Percentiles rank a stretch among this genome's conserved stretches.
Evolutionary conservation across 1,140 invertebrate genomes (phyloP).

Genomic region (Gyrodactylus salaris): DNA sequence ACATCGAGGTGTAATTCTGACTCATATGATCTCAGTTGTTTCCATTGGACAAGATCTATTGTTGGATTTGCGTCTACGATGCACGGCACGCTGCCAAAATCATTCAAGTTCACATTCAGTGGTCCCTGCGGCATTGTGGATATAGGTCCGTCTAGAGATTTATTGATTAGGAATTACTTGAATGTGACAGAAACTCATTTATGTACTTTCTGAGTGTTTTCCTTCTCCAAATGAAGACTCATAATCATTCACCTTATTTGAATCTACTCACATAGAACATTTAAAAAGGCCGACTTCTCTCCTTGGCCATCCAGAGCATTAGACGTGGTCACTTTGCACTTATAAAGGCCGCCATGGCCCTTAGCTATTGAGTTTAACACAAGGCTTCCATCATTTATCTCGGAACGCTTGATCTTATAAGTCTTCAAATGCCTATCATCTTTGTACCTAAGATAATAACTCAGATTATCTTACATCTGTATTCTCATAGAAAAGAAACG

Average conservation of each 20-base stretch:
- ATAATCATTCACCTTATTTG: too few species aligned
- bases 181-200: not conserved
- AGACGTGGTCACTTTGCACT: not conserved
- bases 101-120: not conserved
- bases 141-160: too few species aligned
- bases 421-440: not conserved
- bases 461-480: too few species aligned
- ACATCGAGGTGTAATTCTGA: not conserved
- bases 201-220: not conserved
- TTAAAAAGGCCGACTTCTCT: not conserved
- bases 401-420: not conserved
- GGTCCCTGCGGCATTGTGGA: too few species aligned
- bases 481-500: too few species aligned
- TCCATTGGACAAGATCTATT: not conserved
- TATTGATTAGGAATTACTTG: not conserved
- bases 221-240: not conserved
- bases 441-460: not conserved
- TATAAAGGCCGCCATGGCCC: not conserved
- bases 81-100: not conserved
- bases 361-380: not conserved
- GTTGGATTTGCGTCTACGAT: not conserved
- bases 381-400: not conserved
- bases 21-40: too few species aligned
- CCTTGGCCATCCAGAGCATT: too few species aligned
- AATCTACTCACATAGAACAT: not conserved